Percentiles rank a stretch among this genome's conserved stretches.
phyloP scores from a whole-genome alignment of 2,888 invertebrate genomes.

The Epinotia nisella region DNA sequence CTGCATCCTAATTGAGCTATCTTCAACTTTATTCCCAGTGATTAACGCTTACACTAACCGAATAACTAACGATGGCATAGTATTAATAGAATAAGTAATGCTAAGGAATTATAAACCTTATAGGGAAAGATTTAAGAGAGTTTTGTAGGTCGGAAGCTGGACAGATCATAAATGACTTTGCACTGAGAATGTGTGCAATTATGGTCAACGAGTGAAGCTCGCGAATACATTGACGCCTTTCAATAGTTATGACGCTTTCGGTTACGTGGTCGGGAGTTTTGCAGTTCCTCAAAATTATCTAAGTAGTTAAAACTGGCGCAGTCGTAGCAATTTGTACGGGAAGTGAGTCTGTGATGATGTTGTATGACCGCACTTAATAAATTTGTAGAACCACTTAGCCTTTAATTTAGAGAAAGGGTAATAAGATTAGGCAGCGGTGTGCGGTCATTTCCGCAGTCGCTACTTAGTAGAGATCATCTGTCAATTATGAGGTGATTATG shows the following conservation, averaged over 20 bases:
- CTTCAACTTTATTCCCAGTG: constrained; percentile 49
- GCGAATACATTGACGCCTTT: constrained; percentile 46
- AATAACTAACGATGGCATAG: constrained; percentile 11
- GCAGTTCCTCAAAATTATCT: background rate
- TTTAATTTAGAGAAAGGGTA: constrained; percentile 7
- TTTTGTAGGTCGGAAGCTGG: constrained; percentile 57
- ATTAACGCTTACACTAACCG: constrained; percentile 50
- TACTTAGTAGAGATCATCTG: background rate
- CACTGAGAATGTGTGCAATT: constrained; percentile 63
- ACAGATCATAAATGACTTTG: constrained; percentile 60
- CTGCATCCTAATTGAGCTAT: constrained; percentile 46
- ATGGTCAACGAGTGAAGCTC: constrained; percentile 55
- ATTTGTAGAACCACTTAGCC: background rate
- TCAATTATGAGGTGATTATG: background rate
- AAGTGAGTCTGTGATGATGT: background rate
- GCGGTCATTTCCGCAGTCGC: constrained; percentile 2
- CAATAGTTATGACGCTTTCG: constrained; percentile 23
- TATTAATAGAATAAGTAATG: background rate
- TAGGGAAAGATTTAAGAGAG: constrained; percentile 36
- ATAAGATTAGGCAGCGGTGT: background rate
- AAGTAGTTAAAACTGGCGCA: constrained; percentile 1
- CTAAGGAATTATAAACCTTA: constrained; percentile 49
- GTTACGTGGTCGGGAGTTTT: background rate
- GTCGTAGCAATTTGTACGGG: background rate
- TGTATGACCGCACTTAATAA: background rate